phyloP scores from a whole-genome alignment of 1,140 invertebrate species.

The Andrena cerasifolii region DNA sequence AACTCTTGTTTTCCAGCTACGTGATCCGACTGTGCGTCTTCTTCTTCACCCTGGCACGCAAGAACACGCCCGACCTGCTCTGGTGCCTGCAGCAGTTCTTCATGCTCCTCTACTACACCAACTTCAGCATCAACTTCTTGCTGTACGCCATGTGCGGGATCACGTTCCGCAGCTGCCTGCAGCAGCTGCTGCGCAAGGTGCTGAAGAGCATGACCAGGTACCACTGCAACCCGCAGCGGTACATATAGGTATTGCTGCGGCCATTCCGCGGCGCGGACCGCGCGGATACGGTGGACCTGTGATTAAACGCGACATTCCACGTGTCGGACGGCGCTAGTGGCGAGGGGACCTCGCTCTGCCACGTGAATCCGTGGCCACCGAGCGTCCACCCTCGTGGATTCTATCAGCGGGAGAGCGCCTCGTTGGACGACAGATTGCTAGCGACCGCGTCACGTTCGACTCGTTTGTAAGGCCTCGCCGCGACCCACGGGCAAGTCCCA shows the following conservation, averaged over 20 bases:
- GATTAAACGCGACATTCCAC: constrained; percentile 24
- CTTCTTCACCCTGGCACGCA: constrained; percentile 80
- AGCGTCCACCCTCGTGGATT: not conserved
- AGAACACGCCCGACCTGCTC: constrained; percentile 76
- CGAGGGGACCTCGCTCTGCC: not conserved
- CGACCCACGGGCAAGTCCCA: not conserved
- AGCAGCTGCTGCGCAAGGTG: constrained; percentile 81
- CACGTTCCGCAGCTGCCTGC: constrained; percentile 83
- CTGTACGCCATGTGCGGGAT: constrained; percentile 84
- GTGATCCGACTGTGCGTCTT: constrained; percentile 84
- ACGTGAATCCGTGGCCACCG: constrained; percentile 15
- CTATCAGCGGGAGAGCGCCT: too few relatives aligned
- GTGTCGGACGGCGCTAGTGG: not conserved
- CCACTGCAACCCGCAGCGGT: constrained; percentile 76
- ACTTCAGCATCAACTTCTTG: constrained; percentile 85
- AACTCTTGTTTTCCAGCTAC: constrained; percentile 78
- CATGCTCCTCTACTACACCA: constrained; percentile 85
- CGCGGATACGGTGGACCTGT: constrained; percentile 39
- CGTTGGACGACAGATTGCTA: not conserved
- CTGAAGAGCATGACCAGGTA: constrained; percentile 79
- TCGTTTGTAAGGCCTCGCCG: not conserved
- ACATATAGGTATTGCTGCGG: constrained; percentile 62
- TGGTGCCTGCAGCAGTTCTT: constrained; percentile 84
- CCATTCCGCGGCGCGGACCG: constrained; percentile 1
- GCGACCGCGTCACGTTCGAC: not conserved